Conservation (phyloP, 2,888 invertebrate species). For the Theretra japonica region DNA sequence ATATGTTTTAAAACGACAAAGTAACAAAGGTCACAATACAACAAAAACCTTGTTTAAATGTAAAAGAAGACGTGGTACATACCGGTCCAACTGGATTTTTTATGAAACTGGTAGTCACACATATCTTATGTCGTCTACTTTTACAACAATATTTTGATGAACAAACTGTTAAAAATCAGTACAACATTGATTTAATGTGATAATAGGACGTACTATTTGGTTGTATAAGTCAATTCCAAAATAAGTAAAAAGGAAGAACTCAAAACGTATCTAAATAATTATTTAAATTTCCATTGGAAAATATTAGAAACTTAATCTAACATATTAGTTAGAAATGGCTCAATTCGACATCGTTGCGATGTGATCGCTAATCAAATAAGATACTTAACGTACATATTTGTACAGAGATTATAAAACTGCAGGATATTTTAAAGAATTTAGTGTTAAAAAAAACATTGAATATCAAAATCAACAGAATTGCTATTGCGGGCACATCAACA, state of each 20-base stretch:
- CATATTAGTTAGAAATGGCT: no score
- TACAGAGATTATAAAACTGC: no score
- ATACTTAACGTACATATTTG: no score
- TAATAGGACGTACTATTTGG: neutral
- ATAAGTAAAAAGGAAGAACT: no score
- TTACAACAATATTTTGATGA: neutral
- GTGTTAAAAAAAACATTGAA: no score
- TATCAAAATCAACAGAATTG: no score
- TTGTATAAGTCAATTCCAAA: neutral
- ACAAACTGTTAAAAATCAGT: neutral
- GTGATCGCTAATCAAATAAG: no score
- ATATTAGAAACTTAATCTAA: no score
- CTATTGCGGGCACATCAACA: neutral
- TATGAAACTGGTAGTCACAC: neutral
- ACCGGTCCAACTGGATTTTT: conserved; percentile 18
- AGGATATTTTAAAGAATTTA: no score
- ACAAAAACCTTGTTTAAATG: neutral
- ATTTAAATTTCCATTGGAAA: no score
- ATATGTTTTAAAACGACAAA: neutral
- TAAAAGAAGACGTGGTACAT: neutral
- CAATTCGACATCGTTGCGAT: no score
- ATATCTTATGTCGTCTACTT: neutral
- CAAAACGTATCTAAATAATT: no score
- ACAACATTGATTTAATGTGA: neutral
- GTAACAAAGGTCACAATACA: neutral